Evolutionary conservation across 2,113 vertebrate species (phyloP), one percentile per base, ranked within the genome.

Genomic region (Chaetops frenatus): DNA sequence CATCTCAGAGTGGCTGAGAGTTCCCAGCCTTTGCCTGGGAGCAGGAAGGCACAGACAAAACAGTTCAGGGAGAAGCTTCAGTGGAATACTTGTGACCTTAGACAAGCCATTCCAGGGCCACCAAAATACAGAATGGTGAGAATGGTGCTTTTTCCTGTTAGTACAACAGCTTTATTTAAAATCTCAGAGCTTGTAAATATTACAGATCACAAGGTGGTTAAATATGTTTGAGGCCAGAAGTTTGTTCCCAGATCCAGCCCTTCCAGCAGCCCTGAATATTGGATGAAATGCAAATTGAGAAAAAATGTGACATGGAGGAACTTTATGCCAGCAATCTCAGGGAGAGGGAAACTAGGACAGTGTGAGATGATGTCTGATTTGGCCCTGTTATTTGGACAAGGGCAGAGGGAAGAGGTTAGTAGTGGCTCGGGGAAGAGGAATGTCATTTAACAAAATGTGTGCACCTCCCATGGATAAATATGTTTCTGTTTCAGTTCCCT

Each of bases 211-310:
- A 48, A 77, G 71, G 71, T 66, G 80, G 38, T 42, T 81, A 66
- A 86, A 36, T 35, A 11, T 8, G 12, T 82, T 42, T 17, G 15
- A 73, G 81, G 76, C 42, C 60, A 83, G 67, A 38, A 72, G 12
- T 61, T 74, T 71, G 60, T 81, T 91, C 67, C 60, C 72, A n/a
- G 64, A 78, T 81, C 82, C 88, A 81, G 79, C 33, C 44, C 13
- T 69, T 56, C 25, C 79, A 88, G 66, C 81, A 93, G 6, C 31
- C 7, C 60, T 81, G 79, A 86, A 90, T 83, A 83, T 53, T 81
- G 64, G 81, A 84, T 88, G 72, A 88, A 92, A 74, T 61, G 81
- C 92, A 89, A 72, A 93, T 96, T 78, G 67, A 35, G 44, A 58
- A 66, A 92, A 83, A 35, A 86, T 53, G 38, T 67, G 67, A 81